Evolutionary conservation across 1,140 invertebrate genomes (phyloP).

Genomic region (Drosophila tropicalis): DNA sequence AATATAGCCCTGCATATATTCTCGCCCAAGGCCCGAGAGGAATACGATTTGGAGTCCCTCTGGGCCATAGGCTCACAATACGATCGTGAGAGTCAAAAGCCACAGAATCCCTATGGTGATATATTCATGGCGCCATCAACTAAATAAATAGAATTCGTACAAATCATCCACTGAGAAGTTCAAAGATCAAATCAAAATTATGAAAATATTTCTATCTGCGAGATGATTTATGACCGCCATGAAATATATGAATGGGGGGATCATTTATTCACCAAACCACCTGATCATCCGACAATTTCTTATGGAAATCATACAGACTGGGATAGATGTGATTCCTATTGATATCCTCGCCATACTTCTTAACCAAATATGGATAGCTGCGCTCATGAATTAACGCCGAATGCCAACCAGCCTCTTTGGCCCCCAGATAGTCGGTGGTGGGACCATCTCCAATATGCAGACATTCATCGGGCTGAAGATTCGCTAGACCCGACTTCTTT

Average conservation of each 20-base stretch:
- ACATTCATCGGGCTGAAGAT: constrained; percentile 86
- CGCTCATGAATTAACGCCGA: constrained; percentile 86
- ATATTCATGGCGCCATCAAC: constrained; percentile 50
- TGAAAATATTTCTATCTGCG: neutral
- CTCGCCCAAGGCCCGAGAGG: constrained; percentile 86
- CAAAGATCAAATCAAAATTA: neutral
- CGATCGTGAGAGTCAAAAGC: constrained; percentile 88
- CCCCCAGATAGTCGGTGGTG: constrained; percentile 90
- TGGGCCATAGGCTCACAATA: constrained; percentile 93
- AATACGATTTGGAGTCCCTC: constrained; percentile 94
- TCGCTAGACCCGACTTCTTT: constrained; percentile 75
- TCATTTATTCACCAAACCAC: constrained; percentile 63
- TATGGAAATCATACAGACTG: constrained; percentile 82
- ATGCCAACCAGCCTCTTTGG: constrained; percentile 89
- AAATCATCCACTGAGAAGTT: neutral
- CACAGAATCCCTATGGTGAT: constrained; percentile 84
- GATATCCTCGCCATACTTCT: constrained; percentile 74
- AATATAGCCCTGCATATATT: constrained; percentile 97
- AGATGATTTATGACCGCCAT: neutral
- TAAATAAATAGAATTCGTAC: neutral
- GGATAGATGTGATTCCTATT: constrained; percentile 69
- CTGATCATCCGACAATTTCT: constrained; percentile 65
- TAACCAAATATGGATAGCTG: constrained; percentile 58
- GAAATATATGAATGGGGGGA: too few relatives aligned
- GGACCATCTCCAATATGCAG: constrained; percentile 93